These are phyloP conservation scores for Dichetophora obliterata DNA, from an alignment of 2,888 invertebrate species.

Conservation along the genomic window DNA sequence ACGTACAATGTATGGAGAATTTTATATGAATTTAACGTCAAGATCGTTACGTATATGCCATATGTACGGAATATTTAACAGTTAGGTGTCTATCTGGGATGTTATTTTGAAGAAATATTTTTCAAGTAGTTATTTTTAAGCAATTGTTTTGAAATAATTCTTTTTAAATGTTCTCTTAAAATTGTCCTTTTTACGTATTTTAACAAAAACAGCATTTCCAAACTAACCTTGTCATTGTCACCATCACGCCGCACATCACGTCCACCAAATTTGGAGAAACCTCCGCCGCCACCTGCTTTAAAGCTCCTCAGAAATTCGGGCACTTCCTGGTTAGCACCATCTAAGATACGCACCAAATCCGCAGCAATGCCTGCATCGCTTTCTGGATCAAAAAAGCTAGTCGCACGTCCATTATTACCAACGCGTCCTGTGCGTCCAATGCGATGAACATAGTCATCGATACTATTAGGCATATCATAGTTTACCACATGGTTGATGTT, in stretches of 20 bases:
- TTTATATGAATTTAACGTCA: too few relatives aligned
- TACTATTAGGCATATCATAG: slow-evolving; percentile 88
- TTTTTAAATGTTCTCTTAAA: too few relatives aligned
- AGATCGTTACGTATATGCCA: too few relatives aligned
- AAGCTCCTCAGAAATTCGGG: slow-evolving; percentile 80
- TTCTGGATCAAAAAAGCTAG: slow-evolving; percentile 84
- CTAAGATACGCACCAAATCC: slow-evolving; percentile 80
- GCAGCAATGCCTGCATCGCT: slow-evolving; percentile 75
- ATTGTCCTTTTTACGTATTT: too few relatives aligned
- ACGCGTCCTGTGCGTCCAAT: slow-evolving; percentile 96
- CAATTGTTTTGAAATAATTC: too few relatives aligned
- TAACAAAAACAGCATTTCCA: neutral
- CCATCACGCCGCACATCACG: slow-evolving; percentile 73
- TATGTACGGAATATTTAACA: too few relatives aligned
- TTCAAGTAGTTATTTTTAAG: too few relatives aligned
- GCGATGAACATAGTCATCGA: slow-evolving; percentile 95
- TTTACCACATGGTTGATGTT: slow-evolving; percentile 91
- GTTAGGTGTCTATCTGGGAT: too few relatives aligned
- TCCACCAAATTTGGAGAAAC: slow-evolving; percentile 75
- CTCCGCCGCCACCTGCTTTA: slow-evolving; percentile 66
- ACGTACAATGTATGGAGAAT: too few relatives aligned
- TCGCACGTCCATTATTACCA: slow-evolving; percentile 88
- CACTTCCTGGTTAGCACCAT: slow-evolving; percentile 83
- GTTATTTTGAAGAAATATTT: too few relatives aligned
- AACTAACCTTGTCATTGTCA: slow-evolving; percentile 52